Conservation (phyloP, 2,113 vertebrate species). For the Erythrolamprus reginae region DNA sequence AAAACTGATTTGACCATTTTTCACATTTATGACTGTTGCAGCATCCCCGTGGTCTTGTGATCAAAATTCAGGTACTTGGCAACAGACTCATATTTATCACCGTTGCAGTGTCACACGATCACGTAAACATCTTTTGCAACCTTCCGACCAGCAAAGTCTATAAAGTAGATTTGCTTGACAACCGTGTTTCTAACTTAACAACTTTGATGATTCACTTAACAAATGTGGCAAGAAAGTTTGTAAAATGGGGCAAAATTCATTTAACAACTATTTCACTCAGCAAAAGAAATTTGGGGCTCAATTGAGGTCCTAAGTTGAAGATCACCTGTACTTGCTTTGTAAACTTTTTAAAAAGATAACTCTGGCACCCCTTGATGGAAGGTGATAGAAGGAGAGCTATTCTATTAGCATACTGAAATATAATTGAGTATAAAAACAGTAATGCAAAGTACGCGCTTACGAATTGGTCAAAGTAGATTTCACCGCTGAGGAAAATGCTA, state of each 20-base stretch:
- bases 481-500: background rate
- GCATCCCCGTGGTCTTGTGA: background rate
- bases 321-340: background rate
- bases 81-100: background rate
- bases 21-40: background rate
- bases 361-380: constrained; percentile 26
- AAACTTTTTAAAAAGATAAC: background rate
- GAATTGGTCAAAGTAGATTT: too few relatives aligned
- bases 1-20: background rate
- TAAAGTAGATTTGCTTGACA: background rate
- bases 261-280: background rate
- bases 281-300: background rate
- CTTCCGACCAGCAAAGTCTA: background rate
- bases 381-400: background rate
- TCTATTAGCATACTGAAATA: background rate
- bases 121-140: background rate
- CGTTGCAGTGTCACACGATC: background rate
- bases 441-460: background rate
- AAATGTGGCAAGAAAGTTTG: background rate
- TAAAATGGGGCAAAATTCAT: background rate
- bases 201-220: background rate
- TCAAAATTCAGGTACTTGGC: background rate
- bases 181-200: background rate
- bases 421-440: background rate
- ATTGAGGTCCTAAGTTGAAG: background rate